phyloP scores from a whole-genome alignment of 2,797 vertebrate genomes.

The Xiphorhynchus erythropygius region DNA sequence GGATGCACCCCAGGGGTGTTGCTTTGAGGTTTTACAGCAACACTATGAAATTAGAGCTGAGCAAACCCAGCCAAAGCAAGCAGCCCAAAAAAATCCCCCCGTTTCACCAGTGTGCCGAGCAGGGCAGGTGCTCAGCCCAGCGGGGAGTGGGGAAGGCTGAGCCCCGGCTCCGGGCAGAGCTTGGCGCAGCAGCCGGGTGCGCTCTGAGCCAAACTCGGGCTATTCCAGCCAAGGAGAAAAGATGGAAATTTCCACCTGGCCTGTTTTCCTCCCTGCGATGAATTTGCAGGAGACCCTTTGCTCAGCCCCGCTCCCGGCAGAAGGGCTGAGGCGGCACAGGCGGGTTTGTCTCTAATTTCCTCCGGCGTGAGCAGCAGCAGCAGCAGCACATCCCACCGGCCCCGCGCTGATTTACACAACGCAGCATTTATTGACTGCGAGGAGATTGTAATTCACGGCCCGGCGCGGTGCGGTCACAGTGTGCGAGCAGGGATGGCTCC shows the following conservation, averaged over 20 bases:
- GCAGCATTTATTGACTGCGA: not conserved
- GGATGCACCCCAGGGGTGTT: not conserved
- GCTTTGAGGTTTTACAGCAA: not conserved
- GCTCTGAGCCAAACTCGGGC: not conserved
- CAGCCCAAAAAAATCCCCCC: not conserved
- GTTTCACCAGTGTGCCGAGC: not conserved
- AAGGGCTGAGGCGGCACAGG: not conserved
- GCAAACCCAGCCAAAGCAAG: not conserved
- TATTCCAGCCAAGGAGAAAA: not conserved
- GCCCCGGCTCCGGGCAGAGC: not conserved
- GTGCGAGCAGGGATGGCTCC: accelerated
- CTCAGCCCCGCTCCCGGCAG: not conserved
- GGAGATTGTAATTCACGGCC: slow-evolving; percentile 12
- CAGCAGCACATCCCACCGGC: not conserved
- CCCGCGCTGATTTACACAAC: not conserved
- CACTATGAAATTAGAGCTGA: not conserved
- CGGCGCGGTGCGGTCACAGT: not conserved
- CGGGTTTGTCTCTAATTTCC: not conserved
- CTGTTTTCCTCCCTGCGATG: not conserved
- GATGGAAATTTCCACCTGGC: slow-evolving; percentile 52
- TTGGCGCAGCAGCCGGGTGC: not conserved
- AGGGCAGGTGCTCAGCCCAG: not conserved
- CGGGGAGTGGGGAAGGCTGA: not conserved
- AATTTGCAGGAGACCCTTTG: not conserved
- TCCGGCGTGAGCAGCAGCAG: not conserved